Evolutionary conservation across 2,797 vertebrate genomes (phyloP).

Genomic region (Choloepus didactylus): DNA sequence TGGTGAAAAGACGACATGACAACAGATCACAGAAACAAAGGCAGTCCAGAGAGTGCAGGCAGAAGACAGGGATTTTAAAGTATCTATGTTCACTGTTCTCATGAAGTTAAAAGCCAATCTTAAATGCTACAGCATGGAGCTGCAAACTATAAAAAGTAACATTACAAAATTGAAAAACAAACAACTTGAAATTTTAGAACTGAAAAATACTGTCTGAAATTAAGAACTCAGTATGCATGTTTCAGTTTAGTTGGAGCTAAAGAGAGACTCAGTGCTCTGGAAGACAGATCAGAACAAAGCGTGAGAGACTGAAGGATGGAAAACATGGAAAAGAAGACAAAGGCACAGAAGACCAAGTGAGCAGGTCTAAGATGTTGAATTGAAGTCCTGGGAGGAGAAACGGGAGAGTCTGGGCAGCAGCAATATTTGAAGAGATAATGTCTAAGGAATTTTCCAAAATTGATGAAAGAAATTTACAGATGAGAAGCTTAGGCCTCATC

Average conservation of each 20-base stretch:
- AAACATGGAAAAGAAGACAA: background rate
- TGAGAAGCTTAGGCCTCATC: background rate
- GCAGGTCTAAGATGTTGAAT: background rate
- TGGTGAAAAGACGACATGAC: background rate
- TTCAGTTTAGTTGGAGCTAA: background rate
- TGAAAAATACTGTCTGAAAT: background rate
- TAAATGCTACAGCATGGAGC: background rate
- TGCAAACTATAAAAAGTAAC: background rate
- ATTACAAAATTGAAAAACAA: background rate
- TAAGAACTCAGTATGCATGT: background rate
- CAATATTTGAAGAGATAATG: background rate
- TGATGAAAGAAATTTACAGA: background rate
- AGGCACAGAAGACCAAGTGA: background rate
- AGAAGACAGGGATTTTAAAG: background rate
- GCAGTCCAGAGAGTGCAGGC: accelerated
- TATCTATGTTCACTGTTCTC: accelerated
- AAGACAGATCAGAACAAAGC: background rate
- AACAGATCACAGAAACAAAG: background rate
- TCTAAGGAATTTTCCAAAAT: background rate
- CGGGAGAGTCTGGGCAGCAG: background rate
- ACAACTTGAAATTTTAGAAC: background rate
- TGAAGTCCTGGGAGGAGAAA: background rate
- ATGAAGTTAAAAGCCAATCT: background rate
- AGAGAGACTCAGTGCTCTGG: background rate
- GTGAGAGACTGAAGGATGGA: background rate